Base-by-base conservation (phyloP, 2,888 invertebrate species). In the Erynnis tages region DNA sequence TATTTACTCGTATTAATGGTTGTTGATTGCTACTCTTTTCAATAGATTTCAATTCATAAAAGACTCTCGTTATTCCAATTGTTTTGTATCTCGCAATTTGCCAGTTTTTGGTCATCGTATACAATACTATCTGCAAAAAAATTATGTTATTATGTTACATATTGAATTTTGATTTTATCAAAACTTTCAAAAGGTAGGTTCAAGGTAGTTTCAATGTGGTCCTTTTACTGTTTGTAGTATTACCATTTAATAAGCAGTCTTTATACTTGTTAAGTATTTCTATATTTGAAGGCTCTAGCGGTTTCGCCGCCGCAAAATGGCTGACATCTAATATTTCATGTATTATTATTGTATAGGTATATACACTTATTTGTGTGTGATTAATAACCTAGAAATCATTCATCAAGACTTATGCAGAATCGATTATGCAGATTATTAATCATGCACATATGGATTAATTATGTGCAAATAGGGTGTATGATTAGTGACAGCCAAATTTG, bases 371-470 rank as follows among this genome's bases (percentile, higher is more conserved):
- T n/a, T n/a, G n/a, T n/a, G n/a, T n/a, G 11, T 30, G 30, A 4
- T 30, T 8, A 37, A 29, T 19, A 11, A 19, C n/a, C 30, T 25
- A 13, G 16, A 34, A 41, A 25, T 8, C 25, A 34, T 32, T 25
- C 11, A 38, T 41, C 23, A 41, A 41, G 41, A 25, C 49, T 17
- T 34, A 49, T n/a, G n/a, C n/a, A n/a, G n/a, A n/a, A 49, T 49
- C 25, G 41, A n/a, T 34, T 41, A 34, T 49, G 32, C 41, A 34
- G 30, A 49, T 49, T 34, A 25, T 49, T 49, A 49, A 49, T 49
- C 34, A 49, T 34, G 34, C 41, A 41, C 41, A 41, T 34, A 41
- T 49, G 32, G 25, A 49, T 34, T 41, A 34, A 41, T 49, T 41
- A 49, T 34, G 29, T 41, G 41, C 25, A 49, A 40, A 49, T 41